Evolutionary conservation across 2,113 vertebrate species (phyloP).

Genomic region (Pampusana beccarii): DNA sequence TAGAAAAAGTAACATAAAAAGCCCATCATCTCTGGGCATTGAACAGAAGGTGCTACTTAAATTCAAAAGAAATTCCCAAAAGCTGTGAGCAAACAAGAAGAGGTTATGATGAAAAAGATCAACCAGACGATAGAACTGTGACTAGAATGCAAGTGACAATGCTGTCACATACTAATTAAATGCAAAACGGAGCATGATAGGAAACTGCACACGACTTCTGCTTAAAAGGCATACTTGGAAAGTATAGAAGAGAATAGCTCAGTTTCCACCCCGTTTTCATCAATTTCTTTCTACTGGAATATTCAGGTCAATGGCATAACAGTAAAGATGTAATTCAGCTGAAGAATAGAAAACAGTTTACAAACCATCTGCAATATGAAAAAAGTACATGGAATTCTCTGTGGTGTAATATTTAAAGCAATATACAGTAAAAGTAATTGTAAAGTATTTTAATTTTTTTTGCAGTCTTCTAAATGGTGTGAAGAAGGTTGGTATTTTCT

Average conservation of each 20-base stretch:
- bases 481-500: neutral
- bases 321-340: neutral
- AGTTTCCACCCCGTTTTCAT: neutral
- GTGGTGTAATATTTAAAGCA: neutral
- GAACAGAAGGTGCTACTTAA: neutral
- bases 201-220: neutral
- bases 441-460: neutral
- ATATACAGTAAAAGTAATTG: neutral
- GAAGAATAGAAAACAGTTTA: neutral
- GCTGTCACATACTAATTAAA: neutral
- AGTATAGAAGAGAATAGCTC: neutral
- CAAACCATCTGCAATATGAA: neutral
- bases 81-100: neutral
- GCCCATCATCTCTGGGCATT: neutral
- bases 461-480: neutral
- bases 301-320: neutral
- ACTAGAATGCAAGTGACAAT: neutral
- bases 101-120: neutral
- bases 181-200: neutral
- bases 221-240: neutral
- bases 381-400: neutral
- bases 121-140: neutral
- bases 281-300: neutral
- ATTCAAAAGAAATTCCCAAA: neutral
- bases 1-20: conserved; percentile 20